Conservation (phyloP, 2,797 vertebrate genomes). For the Mus minutoides region DNA sequence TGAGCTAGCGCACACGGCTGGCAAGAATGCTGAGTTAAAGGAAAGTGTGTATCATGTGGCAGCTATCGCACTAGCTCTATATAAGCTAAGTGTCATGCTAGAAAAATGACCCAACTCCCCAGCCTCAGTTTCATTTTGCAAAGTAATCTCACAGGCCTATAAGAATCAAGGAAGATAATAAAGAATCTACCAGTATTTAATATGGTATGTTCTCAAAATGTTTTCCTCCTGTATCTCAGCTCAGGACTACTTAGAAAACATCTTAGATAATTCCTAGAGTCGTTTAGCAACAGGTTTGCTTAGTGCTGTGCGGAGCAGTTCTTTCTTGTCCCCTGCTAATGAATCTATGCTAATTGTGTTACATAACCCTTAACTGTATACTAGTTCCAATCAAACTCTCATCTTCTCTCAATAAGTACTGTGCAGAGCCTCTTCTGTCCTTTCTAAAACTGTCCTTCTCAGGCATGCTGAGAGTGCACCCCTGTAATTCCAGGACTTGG, state of each 20-base stretch:
- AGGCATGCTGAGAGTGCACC: not conserved
- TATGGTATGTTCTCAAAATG: not conserved
- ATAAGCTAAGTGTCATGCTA: not conserved
- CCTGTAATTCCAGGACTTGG: not conserved
- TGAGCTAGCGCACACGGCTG: not conserved
- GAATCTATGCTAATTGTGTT: not conserved
- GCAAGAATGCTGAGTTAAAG: conserved; percentile 37
- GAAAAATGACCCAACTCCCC: conserved; percentile 21
- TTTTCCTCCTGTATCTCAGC: not conserved
- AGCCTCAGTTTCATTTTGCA: conserved; percentile 9
- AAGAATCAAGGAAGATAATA: conserved; percentile 58
- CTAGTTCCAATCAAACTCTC: conserved; percentile 12
- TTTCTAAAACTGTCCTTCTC: not conserved
- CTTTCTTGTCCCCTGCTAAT: not conserved
- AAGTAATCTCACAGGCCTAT: conserved; percentile 7
- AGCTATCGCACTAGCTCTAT: not conserved
- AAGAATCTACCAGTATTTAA: not conserved
- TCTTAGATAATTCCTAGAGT: conserved; percentile 3
- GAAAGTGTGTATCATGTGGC: not conserved
- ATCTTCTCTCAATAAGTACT: not conserved
- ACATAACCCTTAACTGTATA: not conserved
- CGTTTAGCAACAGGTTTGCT: conserved; percentile 7
- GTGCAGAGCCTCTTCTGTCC: not conserved
- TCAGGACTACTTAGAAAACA: conserved; percentile 12
- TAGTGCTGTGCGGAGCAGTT: not conserved